phyloP scores from a whole-genome alignment of 2,113 vertebrate species.

The Crypturellus undulatus region DNA sequence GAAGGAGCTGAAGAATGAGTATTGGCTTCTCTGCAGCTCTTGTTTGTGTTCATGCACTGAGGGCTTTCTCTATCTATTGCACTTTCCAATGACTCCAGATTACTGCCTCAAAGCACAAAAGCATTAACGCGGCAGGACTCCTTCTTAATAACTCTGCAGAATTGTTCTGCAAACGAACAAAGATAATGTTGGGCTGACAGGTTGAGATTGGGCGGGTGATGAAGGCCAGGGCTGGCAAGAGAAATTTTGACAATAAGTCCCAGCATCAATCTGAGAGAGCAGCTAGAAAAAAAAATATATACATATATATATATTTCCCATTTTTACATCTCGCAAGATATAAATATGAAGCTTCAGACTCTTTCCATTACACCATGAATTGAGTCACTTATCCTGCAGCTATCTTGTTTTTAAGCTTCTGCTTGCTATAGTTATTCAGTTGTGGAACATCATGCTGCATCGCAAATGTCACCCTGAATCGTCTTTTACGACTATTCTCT shows the following conservation, averaged over 20 bases:
- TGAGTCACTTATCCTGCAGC: not conserved
- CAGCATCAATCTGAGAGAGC: not conserved
- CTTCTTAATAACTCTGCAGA: conserved; percentile 26
- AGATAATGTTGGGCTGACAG: not conserved
- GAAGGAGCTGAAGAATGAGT: not conserved
- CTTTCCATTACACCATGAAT: not conserved
- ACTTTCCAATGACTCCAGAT: conserved; percentile 2
- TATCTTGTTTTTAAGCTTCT: not conserved
- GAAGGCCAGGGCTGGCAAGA: not conserved
- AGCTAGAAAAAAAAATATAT: not conserved
- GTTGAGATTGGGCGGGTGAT: not conserved
- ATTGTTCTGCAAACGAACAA: conserved; percentile 17
- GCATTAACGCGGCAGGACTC: not conserved
- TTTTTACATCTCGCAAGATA: not conserved
- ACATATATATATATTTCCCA: not conserved
- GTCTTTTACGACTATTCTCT: rapidly evolving
- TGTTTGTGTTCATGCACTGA: not conserved
- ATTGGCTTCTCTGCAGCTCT: not conserved
- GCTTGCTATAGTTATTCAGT: not conserved
- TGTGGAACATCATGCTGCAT: not conserved
- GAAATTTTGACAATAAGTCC: not conserved
- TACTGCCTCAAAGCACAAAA: conserved; percentile 38
- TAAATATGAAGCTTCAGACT: not conserved
- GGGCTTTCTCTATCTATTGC: not conserved
- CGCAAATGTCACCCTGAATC: rapidly evolving